Conservation (phyloP, 2,797 vertebrate genomes). For the Gallinago solitaria region DNA sequence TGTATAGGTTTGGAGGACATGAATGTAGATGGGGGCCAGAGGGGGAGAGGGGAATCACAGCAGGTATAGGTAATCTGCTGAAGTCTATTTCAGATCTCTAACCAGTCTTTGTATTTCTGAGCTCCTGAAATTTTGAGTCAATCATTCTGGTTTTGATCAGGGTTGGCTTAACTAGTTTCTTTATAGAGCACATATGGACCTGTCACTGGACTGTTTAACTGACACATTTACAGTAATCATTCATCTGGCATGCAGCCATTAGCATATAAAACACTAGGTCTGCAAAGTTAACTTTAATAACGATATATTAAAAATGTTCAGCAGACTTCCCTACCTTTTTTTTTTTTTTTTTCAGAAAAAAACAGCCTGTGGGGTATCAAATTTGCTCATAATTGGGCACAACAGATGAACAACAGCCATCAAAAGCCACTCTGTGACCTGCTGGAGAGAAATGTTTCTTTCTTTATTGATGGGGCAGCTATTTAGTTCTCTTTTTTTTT, state of each 20-base stretch:
- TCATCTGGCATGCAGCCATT: slow-evolving; percentile 36
- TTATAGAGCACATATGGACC: slow-evolving; percentile 40
- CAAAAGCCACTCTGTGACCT: not conserved
- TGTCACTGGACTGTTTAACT: slow-evolving; percentile 66
- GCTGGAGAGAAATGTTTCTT: slow-evolving; percentile 4
- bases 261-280: slow-evolving; percentile 21
- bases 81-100: not conserved
- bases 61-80: not conserved
- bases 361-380: not conserved
- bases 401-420: not conserved
- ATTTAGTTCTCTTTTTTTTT: not conserved
- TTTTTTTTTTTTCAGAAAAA: slow-evolving; percentile 33
- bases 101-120: not conserved
- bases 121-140: slow-evolving; percentile 14
- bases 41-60: not conserved
- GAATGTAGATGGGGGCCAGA: accelerated
- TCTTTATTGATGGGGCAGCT: not conserved
- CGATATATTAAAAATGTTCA: slow-evolving; percentile 17
- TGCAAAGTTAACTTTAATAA: slow-evolving; percentile 56
- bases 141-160: slow-evolving; percentile 56
- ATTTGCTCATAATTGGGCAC: slow-evolving; percentile 1
- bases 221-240: slow-evolving; percentile 40
- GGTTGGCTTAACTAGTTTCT: slow-evolving; percentile 10
- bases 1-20: not conserved
- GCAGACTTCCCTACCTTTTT: slow-evolving; percentile 11